phyloP scores from a whole-genome alignment of 2,113 vertebrate genomes.

The Dromiciops gliroides region DNA sequence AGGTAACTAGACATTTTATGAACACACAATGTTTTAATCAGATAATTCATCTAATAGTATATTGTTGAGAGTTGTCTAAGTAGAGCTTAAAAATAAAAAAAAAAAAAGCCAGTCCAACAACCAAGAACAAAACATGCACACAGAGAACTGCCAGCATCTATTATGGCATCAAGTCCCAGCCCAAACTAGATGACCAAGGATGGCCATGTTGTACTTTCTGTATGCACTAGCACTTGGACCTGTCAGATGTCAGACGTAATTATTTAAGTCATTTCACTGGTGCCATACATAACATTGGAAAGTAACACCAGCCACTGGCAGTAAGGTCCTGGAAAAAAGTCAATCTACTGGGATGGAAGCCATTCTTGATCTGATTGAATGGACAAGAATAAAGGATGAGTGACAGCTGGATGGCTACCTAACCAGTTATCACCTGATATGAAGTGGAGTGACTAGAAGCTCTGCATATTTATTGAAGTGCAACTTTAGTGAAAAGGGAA shows the following conservation, averaged over 20 bases:
- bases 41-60: background rate
- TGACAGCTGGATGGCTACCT: background rate
- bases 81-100: conserved; percentile 22
- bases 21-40: background rate
- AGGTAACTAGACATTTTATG: background rate
- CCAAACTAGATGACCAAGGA: background rate
- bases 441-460: background rate
- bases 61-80: background rate
- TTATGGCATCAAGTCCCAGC: background rate
- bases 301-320: background rate
- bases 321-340: background rate
- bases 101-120: background rate
- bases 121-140: background rate
- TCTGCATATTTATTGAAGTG: background rate
- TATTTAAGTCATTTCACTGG: conserved; percentile 6
- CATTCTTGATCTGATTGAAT: background rate
- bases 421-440: background rate
- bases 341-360: background rate
- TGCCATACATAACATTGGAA: conserved; percentile 4
- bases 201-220: background rate
- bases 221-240: background rate
- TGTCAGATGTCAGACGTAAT: background rate
- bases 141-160: background rate
- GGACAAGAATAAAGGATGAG: background rate
- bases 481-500: background rate